Conservation (phyloP, 2,113 vertebrate species). For the Trichechus manatus region DNA sequence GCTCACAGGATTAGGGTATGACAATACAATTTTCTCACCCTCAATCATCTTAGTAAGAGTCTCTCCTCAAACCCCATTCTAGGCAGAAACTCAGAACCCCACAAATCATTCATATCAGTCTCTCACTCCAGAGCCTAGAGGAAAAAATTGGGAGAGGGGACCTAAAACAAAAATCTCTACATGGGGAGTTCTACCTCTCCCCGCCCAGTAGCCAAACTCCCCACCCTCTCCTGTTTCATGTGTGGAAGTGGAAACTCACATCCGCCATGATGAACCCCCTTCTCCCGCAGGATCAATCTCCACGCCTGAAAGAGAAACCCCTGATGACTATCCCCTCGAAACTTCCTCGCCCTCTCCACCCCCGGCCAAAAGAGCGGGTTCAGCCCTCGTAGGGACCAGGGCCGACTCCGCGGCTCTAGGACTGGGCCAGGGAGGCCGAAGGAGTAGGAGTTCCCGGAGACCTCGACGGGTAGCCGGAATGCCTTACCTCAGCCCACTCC, state of each 20-base stretch:
- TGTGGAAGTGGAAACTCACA: conserved; percentile 71
- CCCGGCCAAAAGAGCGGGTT: neutral
- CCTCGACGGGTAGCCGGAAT: neutral
- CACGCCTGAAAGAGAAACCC: conserved; percentile 77
- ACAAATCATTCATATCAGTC: neutral
- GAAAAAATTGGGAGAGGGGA: rapidly evolving
- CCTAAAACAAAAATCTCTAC: neutral
- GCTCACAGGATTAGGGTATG: neutral
- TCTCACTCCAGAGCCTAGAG: neutral
- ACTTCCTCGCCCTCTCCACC: neutral
- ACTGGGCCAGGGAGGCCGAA: neutral
- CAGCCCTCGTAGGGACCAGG: neutral
- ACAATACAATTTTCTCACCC: neutral
- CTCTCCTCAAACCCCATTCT: neutral
- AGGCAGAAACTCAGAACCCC: neutral
- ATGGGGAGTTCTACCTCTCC: neutral
- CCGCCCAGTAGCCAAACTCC: neutral
- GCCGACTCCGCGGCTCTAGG: neutral
- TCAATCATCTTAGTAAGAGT: neutral
- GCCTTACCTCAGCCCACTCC: neutral
- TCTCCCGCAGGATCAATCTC: conserved; percentile 52
- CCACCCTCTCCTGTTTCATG: neutral
- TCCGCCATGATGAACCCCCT: conserved; percentile 82
- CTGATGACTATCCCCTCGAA: conserved; percentile 39
- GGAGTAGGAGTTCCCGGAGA: neutral